These are phyloP conservation scores for Elephantulus edwardii DNA, from an alignment of 2,113 vertebrate genomes.

Conservation along the genomic window DNA sequence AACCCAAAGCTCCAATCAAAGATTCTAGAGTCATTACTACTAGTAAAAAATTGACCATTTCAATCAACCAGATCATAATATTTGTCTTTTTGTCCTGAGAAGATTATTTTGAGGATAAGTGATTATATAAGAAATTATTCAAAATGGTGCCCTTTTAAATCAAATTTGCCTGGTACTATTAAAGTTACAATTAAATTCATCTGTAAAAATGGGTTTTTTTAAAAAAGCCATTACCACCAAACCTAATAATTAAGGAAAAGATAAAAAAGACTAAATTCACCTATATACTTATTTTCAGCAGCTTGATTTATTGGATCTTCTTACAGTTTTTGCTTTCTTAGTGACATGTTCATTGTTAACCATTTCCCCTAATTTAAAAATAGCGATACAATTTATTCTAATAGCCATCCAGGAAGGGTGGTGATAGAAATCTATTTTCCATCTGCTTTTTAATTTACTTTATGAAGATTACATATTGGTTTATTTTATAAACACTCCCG, in stretches of 20 bases:
- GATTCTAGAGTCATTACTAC: neutral
- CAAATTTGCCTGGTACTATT: neutral
- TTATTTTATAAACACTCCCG: constrained; percentile 38
- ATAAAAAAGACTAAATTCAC: neutral
- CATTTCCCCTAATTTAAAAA: constrained; percentile 9
- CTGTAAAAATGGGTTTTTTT: constrained; percentile 24
- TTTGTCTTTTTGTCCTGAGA: neutral
- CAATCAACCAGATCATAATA: neutral
- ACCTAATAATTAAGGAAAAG: neutral
- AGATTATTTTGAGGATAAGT: constrained; percentile 2
- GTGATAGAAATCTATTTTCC: constrained; percentile 32
- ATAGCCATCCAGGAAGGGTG: neutral
- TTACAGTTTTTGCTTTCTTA: constrained; percentile 10
- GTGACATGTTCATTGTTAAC: neutral
- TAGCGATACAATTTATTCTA: constrained; percentile 18
- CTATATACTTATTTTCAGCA: constrained; percentile 20
- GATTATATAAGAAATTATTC: neutral
- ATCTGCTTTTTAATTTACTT: constrained; percentile 1
- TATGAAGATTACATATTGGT: neutral
- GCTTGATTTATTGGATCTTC: constrained; percentile 7
- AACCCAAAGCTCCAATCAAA: neutral
- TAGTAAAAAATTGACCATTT: constrained; percentile 5
- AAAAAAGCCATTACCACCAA: neutral
- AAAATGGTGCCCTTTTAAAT: neutral
- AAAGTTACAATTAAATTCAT: neutral